These are phyloP conservation scores for Syngnathus scovelli DNA, from an alignment of 2,113 vertebrate genomes.

Conservation along the genomic window DNA sequence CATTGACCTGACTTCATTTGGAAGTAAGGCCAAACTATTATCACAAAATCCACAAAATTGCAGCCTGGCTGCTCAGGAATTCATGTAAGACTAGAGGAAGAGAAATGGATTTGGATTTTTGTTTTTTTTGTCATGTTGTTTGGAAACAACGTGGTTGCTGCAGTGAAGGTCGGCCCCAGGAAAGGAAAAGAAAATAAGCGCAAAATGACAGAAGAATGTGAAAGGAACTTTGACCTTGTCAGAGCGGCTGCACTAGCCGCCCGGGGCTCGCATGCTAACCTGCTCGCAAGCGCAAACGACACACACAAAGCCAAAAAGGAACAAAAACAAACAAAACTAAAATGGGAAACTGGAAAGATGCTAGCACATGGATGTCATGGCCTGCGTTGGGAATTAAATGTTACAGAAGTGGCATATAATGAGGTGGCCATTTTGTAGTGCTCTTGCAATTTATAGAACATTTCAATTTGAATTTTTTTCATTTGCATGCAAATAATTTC, in stretches of 20 bases:
- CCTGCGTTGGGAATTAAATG: too few relatives aligned
- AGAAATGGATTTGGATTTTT: background rate
- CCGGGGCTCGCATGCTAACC: conserved; percentile 36
- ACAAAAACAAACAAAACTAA: background rate
- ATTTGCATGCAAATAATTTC: too few relatives aligned
- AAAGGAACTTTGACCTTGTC: conserved; percentile 38
- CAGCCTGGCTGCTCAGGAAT: too few relatives aligned
- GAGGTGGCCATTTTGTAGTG: background rate
- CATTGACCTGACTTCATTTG: too few relatives aligned
- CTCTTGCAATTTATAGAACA: too few relatives aligned
- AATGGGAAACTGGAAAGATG: background rate
- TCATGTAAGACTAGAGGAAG: background rate
- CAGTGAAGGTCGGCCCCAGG: background rate
- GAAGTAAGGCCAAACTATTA: too few relatives aligned
- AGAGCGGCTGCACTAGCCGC: conserved; percentile 6
- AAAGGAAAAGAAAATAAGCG: conserved; percentile 11
- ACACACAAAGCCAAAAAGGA: background rate
- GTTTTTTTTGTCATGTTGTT: background rate
- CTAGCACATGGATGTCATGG: background rate
- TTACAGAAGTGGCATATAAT: too few relatives aligned
- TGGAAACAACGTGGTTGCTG: background rate
- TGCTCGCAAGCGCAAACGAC: conserved; percentile 34
- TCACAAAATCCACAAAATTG: too few relatives aligned
- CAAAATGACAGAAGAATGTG: conserved; percentile 35
- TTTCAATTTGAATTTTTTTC: too few relatives aligned